These are phyloP conservation scores for Schizopygopsis pylzovi DNA, from an alignment of 2,797 vertebrate genomes.

Conservation along the genomic window DNA sequence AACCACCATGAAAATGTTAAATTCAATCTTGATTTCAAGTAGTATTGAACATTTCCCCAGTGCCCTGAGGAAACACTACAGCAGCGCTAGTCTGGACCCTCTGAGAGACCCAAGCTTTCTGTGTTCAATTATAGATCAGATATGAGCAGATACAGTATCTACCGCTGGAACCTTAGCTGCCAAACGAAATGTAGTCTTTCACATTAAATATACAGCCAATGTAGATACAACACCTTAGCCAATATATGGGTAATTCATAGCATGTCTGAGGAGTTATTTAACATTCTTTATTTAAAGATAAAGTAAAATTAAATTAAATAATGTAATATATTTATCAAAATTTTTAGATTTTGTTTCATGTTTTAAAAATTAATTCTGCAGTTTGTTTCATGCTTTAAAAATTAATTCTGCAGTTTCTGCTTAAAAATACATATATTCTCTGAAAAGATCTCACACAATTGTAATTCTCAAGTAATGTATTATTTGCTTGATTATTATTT, in stretches of 20 bases:
- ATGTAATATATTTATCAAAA: not conserved
- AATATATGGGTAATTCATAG: not conserved
- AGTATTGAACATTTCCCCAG: conserved; percentile 21
- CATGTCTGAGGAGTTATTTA: not conserved
- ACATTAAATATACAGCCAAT: conserved; percentile 39
- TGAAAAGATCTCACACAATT: not conserved
- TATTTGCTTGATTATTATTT: not conserved
- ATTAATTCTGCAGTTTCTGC: not conserved
- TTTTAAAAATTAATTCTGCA: no score
- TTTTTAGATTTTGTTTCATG: not conserved
- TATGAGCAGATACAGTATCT: conserved; percentile 31
- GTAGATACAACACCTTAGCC: not conserved
- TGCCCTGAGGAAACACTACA: conserved; percentile 2
- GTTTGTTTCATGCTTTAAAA: not conserved
- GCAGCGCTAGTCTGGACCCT: not conserved
- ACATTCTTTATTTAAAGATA: not conserved
- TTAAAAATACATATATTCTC: not conserved
- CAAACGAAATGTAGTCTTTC: conserved; percentile 11
- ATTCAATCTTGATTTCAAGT: conserved; percentile 28
- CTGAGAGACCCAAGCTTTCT: conserved; percentile 26
- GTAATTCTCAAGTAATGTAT: not conserved
- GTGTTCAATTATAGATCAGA: conserved; percentile 54
- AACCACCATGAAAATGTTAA: conserved; percentile 26
- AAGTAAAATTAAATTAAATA: not conserved
- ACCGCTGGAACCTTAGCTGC: not conserved